phyloP scores from a whole-genome alignment of 2,797 vertebrate genomes.

The Sarcoramphus papa region DNA sequence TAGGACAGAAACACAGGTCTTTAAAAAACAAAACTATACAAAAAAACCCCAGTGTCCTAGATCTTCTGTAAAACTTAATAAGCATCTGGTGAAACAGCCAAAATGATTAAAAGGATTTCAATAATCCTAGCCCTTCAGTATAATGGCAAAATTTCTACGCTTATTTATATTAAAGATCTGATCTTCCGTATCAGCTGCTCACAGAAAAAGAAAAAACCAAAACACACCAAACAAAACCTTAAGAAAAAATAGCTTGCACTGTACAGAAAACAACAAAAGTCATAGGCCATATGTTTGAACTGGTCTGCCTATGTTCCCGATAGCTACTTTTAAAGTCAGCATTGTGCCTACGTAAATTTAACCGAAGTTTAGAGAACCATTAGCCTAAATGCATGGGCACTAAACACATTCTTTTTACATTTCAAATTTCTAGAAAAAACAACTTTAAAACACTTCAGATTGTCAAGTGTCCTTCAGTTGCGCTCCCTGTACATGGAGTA shows the following conservation, averaged over 20 bases:
- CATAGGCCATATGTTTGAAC: not conserved
- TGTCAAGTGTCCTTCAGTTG: not conserved
- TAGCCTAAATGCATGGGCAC: rapidly evolving
- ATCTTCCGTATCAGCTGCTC: not conserved
- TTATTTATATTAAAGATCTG: not conserved
- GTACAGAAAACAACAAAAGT: not conserved
- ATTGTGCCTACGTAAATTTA: not conserved
- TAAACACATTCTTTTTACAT: not conserved
- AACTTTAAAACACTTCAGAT: not conserved
- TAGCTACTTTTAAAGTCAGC: not conserved
- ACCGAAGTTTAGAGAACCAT: not conserved
- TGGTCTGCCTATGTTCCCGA: not conserved
- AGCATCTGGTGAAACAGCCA: not conserved
- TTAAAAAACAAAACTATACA: not conserved
- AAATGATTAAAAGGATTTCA: not conserved
- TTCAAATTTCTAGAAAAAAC: not conserved
- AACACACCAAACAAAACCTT: not conserved
- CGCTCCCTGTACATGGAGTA: not conserved
- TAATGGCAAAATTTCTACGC: not conserved
- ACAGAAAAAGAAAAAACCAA: not conserved
- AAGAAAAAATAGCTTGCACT: not conserved
- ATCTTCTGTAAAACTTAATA: not conserved
- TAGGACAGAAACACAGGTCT: not conserved
- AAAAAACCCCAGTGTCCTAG: not conserved
- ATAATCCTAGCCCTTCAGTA: not conserved